Evolutionary conservation across 2,888 invertebrate genomes (phyloP).

Genomic region (Drosophila prolongata): DNA sequence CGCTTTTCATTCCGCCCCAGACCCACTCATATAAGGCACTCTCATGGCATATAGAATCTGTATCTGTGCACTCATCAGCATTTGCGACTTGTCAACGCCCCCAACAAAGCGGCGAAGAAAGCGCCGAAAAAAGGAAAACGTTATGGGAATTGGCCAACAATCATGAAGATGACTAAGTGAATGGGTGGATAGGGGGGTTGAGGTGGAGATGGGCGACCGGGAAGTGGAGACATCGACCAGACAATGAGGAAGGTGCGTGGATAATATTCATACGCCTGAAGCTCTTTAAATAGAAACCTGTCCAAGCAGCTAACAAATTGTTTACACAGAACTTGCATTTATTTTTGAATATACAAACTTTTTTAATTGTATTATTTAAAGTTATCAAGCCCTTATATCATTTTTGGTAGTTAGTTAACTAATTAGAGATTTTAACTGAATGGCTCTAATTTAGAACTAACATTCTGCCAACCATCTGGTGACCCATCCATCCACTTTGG

Average conservation of each 20-base stretch:
- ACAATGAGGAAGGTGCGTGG: slow-evolving; percentile 11
- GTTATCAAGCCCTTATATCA: too few species aligned
- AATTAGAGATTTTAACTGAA: too few species aligned
- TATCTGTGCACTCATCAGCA: slow-evolving; percentile 27
- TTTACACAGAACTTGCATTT: too few species aligned
- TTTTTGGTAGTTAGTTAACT: too few species aligned
- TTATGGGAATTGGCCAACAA: slow-evolving; percentile 40
- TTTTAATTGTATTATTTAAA: too few species aligned
- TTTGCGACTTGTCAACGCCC: slow-evolving; percentile 57
- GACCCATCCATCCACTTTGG: slow-evolving; percentile 5
- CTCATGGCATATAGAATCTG: slow-evolving; percentile 11
- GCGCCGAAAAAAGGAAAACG: slow-evolving; percentile 27
- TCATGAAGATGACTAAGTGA: slow-evolving; percentile 22
- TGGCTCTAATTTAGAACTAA: too few species aligned
- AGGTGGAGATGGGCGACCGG: not conserved
- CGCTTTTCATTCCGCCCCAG: slow-evolving; percentile 28
- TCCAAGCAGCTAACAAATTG: too few species aligned
- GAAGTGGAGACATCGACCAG: not conserved
- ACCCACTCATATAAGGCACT: slow-evolving; percentile 26
- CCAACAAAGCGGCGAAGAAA: slow-evolving; percentile 55
- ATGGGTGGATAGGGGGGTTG: slow-evolving; percentile 1
- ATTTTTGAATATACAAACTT: too few species aligned
- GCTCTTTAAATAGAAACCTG: not conserved
- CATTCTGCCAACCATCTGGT: not conserved
- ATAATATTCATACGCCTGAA: not conserved